Evolutionary conservation across 2,888 invertebrate genomes (phyloP).

Genomic region (Galeopsomyia nigrocyanea): DNA sequence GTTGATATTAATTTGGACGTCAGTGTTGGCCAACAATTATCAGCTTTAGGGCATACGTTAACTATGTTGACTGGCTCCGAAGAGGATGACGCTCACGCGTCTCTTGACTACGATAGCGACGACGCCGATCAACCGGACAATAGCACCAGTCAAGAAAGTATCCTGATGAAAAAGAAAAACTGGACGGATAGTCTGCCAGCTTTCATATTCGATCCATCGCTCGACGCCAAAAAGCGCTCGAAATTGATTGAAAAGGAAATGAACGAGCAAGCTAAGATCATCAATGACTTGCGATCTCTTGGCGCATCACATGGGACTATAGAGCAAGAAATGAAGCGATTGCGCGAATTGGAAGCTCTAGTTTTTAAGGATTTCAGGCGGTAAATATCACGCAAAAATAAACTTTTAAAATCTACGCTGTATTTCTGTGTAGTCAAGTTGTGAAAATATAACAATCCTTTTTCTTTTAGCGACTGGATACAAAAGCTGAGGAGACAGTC

Average conservation of each 20-base stretch:
- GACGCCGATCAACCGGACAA: constrained; percentile 79
- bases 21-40: constrained; percentile 95
- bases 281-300: constrained; percentile 89
- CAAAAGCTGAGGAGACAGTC: constrained; percentile 89
- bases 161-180: constrained; percentile 75
- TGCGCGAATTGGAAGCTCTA: constrained; percentile 93
- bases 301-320: constrained; percentile 93
- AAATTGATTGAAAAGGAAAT: constrained; percentile 96
- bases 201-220: constrained; percentile 84
- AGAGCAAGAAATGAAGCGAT: constrained; percentile 90
- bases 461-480: constrained; percentile 83
- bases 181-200: constrained; percentile 84
- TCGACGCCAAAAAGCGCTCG: constrained; percentile 88
- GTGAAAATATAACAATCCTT: no score
- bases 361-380: constrained; percentile 94
- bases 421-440: no score
- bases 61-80: constrained; percentile 95
- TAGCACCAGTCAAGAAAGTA: constrained; percentile 74
- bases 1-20: constrained; percentile 97
- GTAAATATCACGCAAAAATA: constrained; percentile 61
- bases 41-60: constrained; percentile 93
- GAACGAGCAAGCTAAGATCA: constrained; percentile 96
- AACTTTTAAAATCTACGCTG: no score
- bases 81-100: constrained; percentile 81
- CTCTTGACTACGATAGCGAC: constrained; percentile 83